Base-by-base conservation (phyloP, 1,140 invertebrate species). In the Drosophila trapezifrons region DNA sequence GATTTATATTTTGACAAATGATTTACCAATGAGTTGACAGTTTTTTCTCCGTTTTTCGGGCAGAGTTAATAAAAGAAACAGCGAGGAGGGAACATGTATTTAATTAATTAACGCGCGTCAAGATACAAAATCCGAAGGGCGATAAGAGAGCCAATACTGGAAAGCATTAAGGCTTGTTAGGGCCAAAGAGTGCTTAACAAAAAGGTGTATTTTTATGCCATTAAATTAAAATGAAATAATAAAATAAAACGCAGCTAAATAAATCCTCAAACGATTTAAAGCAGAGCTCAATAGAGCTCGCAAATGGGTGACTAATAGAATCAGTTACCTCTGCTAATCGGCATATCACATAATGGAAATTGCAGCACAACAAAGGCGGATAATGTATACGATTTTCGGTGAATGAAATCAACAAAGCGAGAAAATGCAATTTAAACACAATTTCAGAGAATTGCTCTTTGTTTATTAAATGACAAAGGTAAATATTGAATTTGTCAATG, bases 1-100 rank as follows among this genome's bases (percentile, higher is more conserved):
- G 83, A 83, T 87, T 86, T 86, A 89, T 89, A 87, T 87, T 89
- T 87, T 87, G 84, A 87, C 84, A 87, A 87, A 87, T 87, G 84
- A 87, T 84, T 72, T 69, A 75, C 76, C 76, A 89, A 89, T 87
- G 84, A 87, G 80, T 87, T 87, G 84, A 87, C 84, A 87, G 57
- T 80, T 78, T 87, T 84, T 59, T 45, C 25, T 22, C 35, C 10
- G 10, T 3, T 18, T 45, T 54, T 52, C 25, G 22, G 58, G 25
- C 27, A 25, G 42, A 69, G 79, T 83, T 80, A 65, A 87, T 86
- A 77, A 83, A 58, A 52, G 71, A 52, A 74, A 56, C 43, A 74
- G 56, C 47, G 20, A 57, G 55, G 32, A 42, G 76, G 75, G 60
- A 86, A 87, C 85, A 63, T 79, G 76, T 71, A 73, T 83, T 86